Percentiles rank a stretch among this genome's conserved stretches.
phyloP scores from a whole-genome alignment of 2,113 vertebrate genomes.

The Lepus europaeus region DNA sequence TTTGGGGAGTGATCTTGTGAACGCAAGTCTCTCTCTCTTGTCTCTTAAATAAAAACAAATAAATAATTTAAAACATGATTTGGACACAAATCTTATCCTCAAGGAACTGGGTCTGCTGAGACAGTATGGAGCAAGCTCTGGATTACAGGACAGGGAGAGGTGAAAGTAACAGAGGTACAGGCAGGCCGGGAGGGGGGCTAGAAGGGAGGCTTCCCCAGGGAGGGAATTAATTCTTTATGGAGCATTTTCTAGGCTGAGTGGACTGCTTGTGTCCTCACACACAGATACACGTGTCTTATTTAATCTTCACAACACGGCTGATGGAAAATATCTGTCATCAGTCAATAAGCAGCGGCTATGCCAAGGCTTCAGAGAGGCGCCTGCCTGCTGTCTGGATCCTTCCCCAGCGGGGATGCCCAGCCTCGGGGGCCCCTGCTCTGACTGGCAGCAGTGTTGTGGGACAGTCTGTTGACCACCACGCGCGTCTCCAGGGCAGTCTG shows the following conservation, averaged over 20 bases:
- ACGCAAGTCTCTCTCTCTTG: too few species aligned
- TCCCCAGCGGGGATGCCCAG: too few species aligned
- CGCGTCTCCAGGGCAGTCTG: background rate
- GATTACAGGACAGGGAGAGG: background rate
- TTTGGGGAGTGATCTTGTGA: too few species aligned
- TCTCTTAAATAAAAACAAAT: too few species aligned
- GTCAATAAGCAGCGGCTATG: background rate
- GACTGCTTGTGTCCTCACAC: background rate
- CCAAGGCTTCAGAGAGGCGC: background rate
- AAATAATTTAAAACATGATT: slow-evolving; percentile 11
- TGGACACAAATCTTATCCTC: background rate
- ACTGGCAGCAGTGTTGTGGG: background rate
- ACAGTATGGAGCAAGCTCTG: background rate
- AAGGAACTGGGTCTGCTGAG: background rate
- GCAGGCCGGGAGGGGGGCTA: background rate
- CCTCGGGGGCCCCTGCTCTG: background rate
- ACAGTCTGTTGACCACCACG: background rate
- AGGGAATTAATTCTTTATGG: slow-evolving; percentile 1
- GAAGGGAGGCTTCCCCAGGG: background rate
- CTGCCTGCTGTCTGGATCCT: background rate
- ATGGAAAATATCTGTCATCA: slow-evolving; percentile 40
- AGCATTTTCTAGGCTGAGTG: background rate
- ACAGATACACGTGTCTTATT: background rate
- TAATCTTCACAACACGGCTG: slow-evolving; percentile 2
- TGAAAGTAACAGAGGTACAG: background rate